Evolutionary conservation across 2,797 vertebrate genomes (phyloP), one percentile per base, ranked within the genome.

Genomic region (Chiloscyllium punctatum): DNA sequence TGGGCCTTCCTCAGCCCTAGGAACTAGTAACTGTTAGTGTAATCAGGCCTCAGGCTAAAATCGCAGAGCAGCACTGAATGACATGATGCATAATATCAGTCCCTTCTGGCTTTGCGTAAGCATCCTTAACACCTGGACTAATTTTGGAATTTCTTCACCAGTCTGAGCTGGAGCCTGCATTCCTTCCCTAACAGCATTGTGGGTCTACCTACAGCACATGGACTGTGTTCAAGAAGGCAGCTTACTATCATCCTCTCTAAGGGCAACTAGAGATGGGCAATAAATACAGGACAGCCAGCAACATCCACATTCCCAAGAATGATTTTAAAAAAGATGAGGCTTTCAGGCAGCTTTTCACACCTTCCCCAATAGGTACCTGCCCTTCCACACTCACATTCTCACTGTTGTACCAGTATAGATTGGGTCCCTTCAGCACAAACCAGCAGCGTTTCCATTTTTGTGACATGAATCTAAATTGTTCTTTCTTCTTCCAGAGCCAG

Each of bases 371-470:
- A 48, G 25, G 23, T 25, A 16, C 9, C 4, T 42, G n/a, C 33
- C 27, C 94, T 8, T 30, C 11, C 48, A 74, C 25, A 96, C 98
- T 97, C 97, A 99, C 99, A 25, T 98, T 98, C 96, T 98, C 98
- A 96, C 98, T 98, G 96, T 96, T 98, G 97, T 99, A 99, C 99
- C 99, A 99, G 97, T 99, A 99, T 57, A 99, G 97, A 0, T 96
- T 97, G 77, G 98, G 98, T 68, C 98, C 98, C 96, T 99, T 99
- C 88, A 99, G 98, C 96, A 99, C 98, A 0, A 99, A 98, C 99
- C 99, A 99, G 98, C 98, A 99, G 23, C 98, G 98, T 96, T 99
- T 99, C 99, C 99, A 99, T 97, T 98, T 99, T 66, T 99, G 98
- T 48, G 98, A 96, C 97, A 99, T 97, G 97, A 99, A 99, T 92